Evolutionary conservation across 2,113 vertebrate species (phyloP), one percentile per base, ranked within the genome.

Genomic region (Myanophis thanlyinensis): DNA sequence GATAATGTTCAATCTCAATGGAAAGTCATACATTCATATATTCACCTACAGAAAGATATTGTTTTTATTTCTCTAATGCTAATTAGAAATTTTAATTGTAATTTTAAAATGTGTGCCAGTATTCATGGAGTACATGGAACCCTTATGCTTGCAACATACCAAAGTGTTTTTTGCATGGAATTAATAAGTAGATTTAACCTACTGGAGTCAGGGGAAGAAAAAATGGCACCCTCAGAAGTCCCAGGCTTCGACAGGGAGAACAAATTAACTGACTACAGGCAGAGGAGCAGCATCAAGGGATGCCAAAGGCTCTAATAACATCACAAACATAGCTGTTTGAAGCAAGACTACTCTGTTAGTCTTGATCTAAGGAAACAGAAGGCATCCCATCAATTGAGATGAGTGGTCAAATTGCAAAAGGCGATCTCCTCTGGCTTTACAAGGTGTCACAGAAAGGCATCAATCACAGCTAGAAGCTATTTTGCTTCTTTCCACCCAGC

Each of bases 51-150:
- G 35, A 80, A 80, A 44, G 44, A 80, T 4, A 44, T 22, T 80
- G 73, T 22, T 22, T 80, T 18, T 7, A 44, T 80, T 18, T 22
- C 18, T 80, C 18, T 44, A 80, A 80, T 80, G 44, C 73, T 35
- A 67, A 67, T 67, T 67, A 67, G 62, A 35, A 67, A 67, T 67
- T 67, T 67, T 67, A 35, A 67, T 67, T 97, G 96, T 96, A 97
- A 97, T 96, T 98, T 44, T 93, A 97, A 96, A 97, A 94, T 94
- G 95, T 0, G 12, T 94, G 94, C 87, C 95, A 95, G 96, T 96
- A 97, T 97, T 95, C 96, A 94, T 89, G 80, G 94, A 96, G n/a
- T n/a, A n/a, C n/a, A n/a, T n/a, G n/a, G n/a, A n/a, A n/a, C 13
- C 23, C 12, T 51, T 73, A 6, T 13, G 25, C 48, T 44, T 73